These are phyloP conservation scores for Marronus borbonicus DNA, from an alignment of 2,888 invertebrate genomes.

Conservation along the genomic window DNA sequence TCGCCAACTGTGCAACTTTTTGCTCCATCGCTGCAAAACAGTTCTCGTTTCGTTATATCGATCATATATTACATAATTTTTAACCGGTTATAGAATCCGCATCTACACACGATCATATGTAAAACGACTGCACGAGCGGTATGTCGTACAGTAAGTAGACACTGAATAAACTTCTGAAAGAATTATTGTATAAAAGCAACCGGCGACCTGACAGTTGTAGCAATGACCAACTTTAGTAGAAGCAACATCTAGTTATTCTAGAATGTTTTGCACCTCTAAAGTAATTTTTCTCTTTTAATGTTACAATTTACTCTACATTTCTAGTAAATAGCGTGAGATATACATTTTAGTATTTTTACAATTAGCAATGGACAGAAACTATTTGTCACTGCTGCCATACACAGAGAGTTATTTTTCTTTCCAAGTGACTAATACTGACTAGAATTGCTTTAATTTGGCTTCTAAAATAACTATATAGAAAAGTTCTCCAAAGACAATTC, in stretches of 20 bases:
- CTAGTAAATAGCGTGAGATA: background rate
- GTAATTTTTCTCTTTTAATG: background rate
- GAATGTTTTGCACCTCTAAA: no score
- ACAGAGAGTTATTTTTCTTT: no score
- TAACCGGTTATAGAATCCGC: constrained; percentile 13
- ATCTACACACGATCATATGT: constrained; percentile 16
- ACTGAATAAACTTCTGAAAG: background rate
- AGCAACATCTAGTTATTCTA: no score
- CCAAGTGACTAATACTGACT: no score
- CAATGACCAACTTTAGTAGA: no score
- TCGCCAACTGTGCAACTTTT: constrained; percentile 54
- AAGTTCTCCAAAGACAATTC: no score
- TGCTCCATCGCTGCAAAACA: constrained; percentile 34
- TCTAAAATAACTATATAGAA: no score
- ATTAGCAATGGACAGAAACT: no score
- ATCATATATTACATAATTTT: constrained; percentile 49
- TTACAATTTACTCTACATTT: background rate
- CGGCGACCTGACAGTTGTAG: no score
- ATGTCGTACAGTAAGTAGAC: background rate
- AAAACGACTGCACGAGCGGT: constrained; percentile 7
- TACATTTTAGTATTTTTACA: no score
- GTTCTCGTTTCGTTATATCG: constrained; percentile 52
- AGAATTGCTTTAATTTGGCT: no score
- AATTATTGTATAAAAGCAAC: background rate
- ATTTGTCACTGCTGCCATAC: no score